Conservation (phyloP, 30 jellyfish, hydroid and myxozoan genomes). For the Mastigias papua region DNA sequence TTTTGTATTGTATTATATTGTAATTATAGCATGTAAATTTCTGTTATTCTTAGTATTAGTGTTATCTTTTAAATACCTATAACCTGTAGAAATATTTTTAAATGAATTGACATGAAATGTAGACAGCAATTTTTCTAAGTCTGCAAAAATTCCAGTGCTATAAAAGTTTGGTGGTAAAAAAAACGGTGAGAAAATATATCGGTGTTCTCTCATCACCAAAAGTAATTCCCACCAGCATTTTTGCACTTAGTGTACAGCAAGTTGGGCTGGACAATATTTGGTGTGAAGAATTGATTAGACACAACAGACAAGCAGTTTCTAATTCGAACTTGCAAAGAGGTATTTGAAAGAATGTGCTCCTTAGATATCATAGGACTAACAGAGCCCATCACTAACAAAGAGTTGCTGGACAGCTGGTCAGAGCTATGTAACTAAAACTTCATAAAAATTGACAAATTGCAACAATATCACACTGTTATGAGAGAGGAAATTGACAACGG, state of each 20-base stretch:
- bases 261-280: constrained; percentile 75
- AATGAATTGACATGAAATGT: too few species aligned
- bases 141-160: too few species aligned
- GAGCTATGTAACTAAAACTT: constrained; percentile 47
- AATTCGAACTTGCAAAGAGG: constrained; percentile 6
- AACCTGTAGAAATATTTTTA: too few species aligned
- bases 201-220: too few species aligned
- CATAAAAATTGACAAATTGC: constrained; percentile 50
- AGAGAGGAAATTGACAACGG: constrained; percentile 74
- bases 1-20: too few species aligned
- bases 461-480: constrained; percentile 68
- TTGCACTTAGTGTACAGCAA: constrained; percentile 75
- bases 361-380: constrained; percentile 26
- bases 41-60: too few species aligned
- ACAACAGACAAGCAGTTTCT: constrained; percentile 28
- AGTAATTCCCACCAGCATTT: constrained; percentile 60
- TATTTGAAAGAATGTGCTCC: constrained; percentile 54
- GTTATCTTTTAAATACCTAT: too few species aligned
- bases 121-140: too few species aligned
- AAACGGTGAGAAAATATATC: too few species aligned
- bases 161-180: constrained; percentile 27
- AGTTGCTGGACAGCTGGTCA: constrained; percentile 66
- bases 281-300: constrained; percentile 36
- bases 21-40: too few species aligned
- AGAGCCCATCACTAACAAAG: constrained; percentile 25